phyloP scores from a whole-genome alignment of 2,113 vertebrate species.

The Benitochromis conjunctus region DNA sequence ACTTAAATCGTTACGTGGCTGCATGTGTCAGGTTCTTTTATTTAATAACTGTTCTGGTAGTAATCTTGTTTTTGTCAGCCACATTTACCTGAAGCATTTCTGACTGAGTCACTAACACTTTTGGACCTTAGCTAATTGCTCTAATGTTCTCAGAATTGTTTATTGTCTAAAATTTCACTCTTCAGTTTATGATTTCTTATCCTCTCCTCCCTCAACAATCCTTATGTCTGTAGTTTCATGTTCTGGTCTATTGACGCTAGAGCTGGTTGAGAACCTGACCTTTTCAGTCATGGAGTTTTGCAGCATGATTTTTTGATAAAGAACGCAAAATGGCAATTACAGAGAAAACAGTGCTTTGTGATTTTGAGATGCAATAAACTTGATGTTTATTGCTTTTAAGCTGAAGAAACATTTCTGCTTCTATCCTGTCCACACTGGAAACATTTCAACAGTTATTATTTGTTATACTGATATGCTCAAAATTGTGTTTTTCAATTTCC shows the following conservation, averaged over 20 bases:
- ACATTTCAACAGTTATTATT: neutral
- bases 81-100: neutral
- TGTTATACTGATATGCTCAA: neutral
- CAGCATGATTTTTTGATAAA: slow-evolving; percentile 23
- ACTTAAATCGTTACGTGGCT: neutral
- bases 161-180: neutral
- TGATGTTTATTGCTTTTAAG: neutral
- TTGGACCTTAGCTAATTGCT: neutral
- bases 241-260: slow-evolving; percentile 5
- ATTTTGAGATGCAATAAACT: neutral
- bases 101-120: neutral
- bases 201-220: neutral
- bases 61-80: neutral
- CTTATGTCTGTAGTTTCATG: neutral
- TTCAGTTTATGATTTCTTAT: neutral
- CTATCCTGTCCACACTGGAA: neutral
- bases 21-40: neutral
- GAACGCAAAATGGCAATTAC: slow-evolving; percentile 9
- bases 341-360: neutral
- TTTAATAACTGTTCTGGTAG: neutral
- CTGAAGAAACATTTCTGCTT: neutral
- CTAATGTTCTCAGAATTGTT: neutral
- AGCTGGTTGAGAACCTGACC: slow-evolving; percentile 12
- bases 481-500: neutral
- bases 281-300: slow-evolving; percentile 8